phyloP scores from a whole-genome alignment of 2,888 invertebrate genomes.

The Acronicta alni region DNA sequence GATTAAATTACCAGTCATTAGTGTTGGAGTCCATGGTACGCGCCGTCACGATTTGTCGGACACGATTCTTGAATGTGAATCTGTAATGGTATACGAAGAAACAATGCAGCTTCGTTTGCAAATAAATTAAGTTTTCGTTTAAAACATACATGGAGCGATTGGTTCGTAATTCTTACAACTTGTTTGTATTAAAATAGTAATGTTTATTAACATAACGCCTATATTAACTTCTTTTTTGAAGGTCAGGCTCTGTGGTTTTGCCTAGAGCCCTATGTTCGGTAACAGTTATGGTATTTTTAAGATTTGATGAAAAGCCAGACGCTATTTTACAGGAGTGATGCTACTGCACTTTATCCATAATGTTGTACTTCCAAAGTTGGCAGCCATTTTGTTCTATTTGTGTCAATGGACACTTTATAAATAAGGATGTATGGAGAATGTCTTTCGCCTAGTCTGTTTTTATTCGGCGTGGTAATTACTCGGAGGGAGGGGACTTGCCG shows the following conservation, averaged over 20 bases:
- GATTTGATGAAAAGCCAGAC: too few species aligned
- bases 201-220: too few species aligned
- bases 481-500: constrained; percentile 47
- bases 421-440: constrained; percentile 62
- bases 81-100: constrained; percentile 39
- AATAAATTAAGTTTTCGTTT: constrained; percentile 33
- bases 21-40: constrained; percentile 58
- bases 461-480: constrained; percentile 70
- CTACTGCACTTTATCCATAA: too few species aligned
- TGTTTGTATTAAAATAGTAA: too few species aligned
- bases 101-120: constrained; percentile 36
- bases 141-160: too few species aligned
- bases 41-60: constrained; percentile 59
- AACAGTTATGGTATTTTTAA: too few species aligned
- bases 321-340: too few species aligned
- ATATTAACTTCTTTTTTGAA: too few species aligned
- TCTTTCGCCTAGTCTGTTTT: constrained; percentile 69
- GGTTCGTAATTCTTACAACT: too few species aligned
- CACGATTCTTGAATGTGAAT: constrained; percentile 49
- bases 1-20: constrained; percentile 73
- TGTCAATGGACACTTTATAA: constrained; percentile 63
- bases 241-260: too few species aligned
- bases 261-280: too few species aligned
- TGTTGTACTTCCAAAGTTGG: too few species aligned
- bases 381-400: constrained; percentile 20